Conservation (phyloP, 2,797 vertebrate genomes). For the Danio choprae region DNA sequence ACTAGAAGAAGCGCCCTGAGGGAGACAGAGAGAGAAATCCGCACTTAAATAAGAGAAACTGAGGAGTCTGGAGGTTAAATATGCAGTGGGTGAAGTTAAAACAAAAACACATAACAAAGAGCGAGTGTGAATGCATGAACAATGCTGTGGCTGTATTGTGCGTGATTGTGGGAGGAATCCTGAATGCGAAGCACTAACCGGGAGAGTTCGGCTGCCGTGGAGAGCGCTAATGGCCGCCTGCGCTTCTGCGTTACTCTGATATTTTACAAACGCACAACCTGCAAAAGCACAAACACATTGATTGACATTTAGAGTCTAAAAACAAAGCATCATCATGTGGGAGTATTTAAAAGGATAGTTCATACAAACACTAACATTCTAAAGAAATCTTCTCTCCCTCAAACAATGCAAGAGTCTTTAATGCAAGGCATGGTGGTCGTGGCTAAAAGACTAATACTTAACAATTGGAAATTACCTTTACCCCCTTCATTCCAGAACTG, state of each 20-base stretch:
- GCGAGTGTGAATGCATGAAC: not conserved
- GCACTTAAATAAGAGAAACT: constrained; percentile 4
- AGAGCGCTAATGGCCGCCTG: constrained; percentile 80
- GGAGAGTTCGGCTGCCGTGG: constrained; percentile 81
- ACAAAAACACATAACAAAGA: constrained; percentile 33
- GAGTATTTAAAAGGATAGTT: not conserved
- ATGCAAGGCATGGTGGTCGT: too few species aligned
- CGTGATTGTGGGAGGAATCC: constrained; percentile 28
- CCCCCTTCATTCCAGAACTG: too few species aligned
- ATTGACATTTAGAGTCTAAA: not conserved
- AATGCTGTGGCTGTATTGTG: constrained; percentile 20
- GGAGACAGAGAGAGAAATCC: not conserved
- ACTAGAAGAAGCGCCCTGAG: constrained; percentile 89
- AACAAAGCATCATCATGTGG: not conserved
- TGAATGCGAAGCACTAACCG: constrained; percentile 67
- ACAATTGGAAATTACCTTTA: too few species aligned
- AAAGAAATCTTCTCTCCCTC: too few species aligned
- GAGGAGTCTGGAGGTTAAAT: constrained; percentile 11
- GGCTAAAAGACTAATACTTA: too few species aligned
- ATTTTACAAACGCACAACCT: constrained; percentile 94
- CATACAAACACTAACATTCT: too few species aligned
- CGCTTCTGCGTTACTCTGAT: constrained; percentile 85
- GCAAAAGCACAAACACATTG: constrained; percentile 49
- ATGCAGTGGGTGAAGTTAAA: constrained; percentile 22
- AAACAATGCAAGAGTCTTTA: too few species aligned